phyloP scores from a whole-genome alignment of 2,888 invertebrate genomes.

The Octodonta nipae region DNA sequence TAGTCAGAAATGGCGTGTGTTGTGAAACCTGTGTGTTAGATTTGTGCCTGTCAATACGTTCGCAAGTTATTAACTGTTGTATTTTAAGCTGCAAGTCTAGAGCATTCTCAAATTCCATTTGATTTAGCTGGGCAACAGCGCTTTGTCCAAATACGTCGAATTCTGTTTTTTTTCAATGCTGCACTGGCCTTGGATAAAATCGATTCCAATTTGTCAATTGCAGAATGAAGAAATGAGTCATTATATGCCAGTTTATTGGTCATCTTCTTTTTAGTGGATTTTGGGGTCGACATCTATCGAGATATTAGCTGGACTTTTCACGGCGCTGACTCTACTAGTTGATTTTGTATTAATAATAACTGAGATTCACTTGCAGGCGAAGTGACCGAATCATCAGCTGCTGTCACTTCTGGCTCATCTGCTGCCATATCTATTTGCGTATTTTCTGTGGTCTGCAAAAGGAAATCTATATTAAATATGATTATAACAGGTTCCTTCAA shows the following conservation, averaged over 20 bases:
- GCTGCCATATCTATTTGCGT: not conserved
- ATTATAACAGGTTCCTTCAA: not conserved
- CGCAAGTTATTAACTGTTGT: not conserved
- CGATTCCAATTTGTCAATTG: not conserved
- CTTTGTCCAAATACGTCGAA: slow-evolving; percentile 1
- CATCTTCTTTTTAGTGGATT: too few relatives aligned
- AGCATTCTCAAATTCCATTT: not conserved
- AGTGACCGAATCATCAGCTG: not conserved
- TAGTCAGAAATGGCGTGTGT: not conserved
- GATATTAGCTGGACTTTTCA: too few relatives aligned
- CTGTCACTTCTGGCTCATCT: not conserved
- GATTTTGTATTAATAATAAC: too few relatives aligned
- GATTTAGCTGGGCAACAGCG: not conserved
- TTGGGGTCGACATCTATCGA: too few relatives aligned
- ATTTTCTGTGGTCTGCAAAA: not conserved
- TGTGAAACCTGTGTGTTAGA: not conserved
- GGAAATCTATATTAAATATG: not conserved
- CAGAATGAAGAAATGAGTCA: not conserved
- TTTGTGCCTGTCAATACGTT: not conserved
- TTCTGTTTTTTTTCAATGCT: not conserved
- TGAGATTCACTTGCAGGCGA: not conserved
- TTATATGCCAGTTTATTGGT: not conserved
- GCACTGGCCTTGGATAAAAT: not conserved
- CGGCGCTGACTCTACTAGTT: too few relatives aligned
- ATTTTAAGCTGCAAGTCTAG: not conserved